phyloP scores from a whole-genome alignment of 2,797 vertebrate species.

The Catharus ustulatus region DNA sequence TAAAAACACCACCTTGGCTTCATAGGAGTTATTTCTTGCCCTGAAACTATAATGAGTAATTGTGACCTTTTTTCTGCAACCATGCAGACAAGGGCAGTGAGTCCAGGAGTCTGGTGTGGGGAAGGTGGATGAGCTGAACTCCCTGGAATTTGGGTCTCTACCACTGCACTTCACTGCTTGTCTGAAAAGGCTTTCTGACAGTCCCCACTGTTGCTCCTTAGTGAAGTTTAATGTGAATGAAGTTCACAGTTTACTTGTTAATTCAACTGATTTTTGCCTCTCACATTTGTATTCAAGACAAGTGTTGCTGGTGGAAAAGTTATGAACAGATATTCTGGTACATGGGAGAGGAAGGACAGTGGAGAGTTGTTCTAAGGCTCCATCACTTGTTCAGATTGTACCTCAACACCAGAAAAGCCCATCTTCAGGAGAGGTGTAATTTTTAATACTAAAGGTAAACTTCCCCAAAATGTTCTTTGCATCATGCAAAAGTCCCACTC shows the following conservation, averaged over 20 bases:
- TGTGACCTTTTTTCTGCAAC: background rate
- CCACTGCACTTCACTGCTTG: background rate
- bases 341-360: background rate
- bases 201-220: background rate
- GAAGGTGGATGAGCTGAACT: background rate
- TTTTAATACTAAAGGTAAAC: background rate
- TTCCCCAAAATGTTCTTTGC: background rate
- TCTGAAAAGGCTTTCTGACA: background rate
- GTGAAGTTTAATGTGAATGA: background rate
- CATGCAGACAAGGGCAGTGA: background rate
- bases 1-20: background rate
- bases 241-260: background rate
- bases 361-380: accelerated
- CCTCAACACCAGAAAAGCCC: background rate
- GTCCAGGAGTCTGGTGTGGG: background rate
- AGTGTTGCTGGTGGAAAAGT: background rate
- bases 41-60: background rate
- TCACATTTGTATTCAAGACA: accelerated
- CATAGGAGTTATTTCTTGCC: accelerated
- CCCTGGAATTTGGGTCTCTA: background rate
- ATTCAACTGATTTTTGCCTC: background rate
- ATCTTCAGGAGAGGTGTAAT: background rate
- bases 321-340: accelerated
- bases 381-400: background rate
- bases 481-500: background rate